Base-by-base conservation (phyloP, 2,888 invertebrate species). In the Sphinx pinastri region DNA sequence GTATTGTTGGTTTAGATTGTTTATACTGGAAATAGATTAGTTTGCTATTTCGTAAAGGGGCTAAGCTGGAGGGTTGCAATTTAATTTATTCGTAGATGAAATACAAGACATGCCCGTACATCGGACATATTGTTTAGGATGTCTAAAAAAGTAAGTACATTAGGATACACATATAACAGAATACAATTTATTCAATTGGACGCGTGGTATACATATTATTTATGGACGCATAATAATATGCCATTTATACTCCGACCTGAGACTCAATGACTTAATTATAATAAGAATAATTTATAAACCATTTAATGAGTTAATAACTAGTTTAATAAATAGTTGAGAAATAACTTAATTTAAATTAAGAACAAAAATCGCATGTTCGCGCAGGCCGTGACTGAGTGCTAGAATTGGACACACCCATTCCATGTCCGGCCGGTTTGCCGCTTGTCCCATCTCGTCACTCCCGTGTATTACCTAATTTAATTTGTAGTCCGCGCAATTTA, bases 391-490 rank as follows among this genome's bases (percentile, higher is more conserved):
- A 69, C 79, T 78, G 81, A 77, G 78, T 78, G 77, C 76, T 82
- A 79, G 81, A 80, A 81, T 75, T 83, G 89, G 91, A 83, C 88
- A 90, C 92, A 85, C 93, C 93, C 93, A 88, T 93, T 93, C 88
- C 93, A 84, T 93, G 93, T 93, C 91, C 85, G 86, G 85, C 85
- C 85, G 81, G 83, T 84, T 63, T 82, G 84, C 85, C 86, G 89
- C 86, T 88, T 86, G 91, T 89, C 91, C 88, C 85, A 82, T 84
- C 90, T 91, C 91, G 92, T 92, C 93, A 93, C 90, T 84, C 85
- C 82, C 87, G 88, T 89, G 91, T 91, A 92, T 93, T 91, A 93
- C 92, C 92, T 93, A 93, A 93, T 93, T 93, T 93, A 93, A 93
- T 93, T 93, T 92, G 93, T 91, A 90, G 87, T 88, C 88, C 81